Conservation (phyloP, 2,888 invertebrate genomes). For the Meteorus cinctellus region DNA sequence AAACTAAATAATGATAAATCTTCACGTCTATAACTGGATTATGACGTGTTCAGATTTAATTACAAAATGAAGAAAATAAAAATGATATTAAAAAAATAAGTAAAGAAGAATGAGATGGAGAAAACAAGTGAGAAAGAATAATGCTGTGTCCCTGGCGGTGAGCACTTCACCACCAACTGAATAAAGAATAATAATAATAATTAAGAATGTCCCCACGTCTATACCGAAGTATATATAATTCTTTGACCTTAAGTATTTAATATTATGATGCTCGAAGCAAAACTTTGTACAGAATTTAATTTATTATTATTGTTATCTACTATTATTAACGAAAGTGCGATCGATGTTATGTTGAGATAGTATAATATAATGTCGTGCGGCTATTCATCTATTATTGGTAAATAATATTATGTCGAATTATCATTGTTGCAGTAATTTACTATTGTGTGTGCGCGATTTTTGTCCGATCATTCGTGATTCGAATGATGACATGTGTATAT, state of each 20-base stretch:
- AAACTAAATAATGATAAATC: slow-evolving; percentile 17
- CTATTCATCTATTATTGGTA: slow-evolving; percentile 42
- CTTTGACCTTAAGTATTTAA: slow-evolving; percentile 53
- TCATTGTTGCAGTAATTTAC: slow-evolving; percentile 65
- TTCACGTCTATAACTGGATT: slow-evolving; percentile 41
- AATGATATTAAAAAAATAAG: slow-evolving; percentile 26
- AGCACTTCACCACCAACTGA: slow-evolving; percentile 35
- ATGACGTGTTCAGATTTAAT: slow-evolving; percentile 36
- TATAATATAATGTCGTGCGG: slow-evolving; percentile 37
- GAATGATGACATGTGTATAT: slow-evolving; percentile 36
- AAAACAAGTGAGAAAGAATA: slow-evolving; percentile 47
- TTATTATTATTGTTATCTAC: slow-evolving; percentile 73
- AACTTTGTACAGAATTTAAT: slow-evolving; percentile 72
- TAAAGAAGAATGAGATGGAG: slow-evolving; percentile 35
- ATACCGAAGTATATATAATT: slow-evolving; percentile 11
- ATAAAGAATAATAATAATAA: slow-evolving; percentile 7
- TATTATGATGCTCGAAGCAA: slow-evolving; percentile 69
- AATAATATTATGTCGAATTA: slow-evolving; percentile 64
- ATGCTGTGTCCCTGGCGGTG: slow-evolving; percentile 53
- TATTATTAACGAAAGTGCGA: slow-evolving; percentile 60
- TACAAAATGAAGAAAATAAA: slow-evolving; percentile 22
- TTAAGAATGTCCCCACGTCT: slow-evolving; percentile 22
- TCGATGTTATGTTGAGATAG: slow-evolving; percentile 47
- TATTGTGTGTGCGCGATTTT: slow-evolving; percentile 51
- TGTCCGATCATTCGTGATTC: slow-evolving; percentile 37